Evolutionary conservation across 37 sponge, comb jelly and placozoan species (phyloP).

Genomic region (Petrosia ficiformis): DNA sequence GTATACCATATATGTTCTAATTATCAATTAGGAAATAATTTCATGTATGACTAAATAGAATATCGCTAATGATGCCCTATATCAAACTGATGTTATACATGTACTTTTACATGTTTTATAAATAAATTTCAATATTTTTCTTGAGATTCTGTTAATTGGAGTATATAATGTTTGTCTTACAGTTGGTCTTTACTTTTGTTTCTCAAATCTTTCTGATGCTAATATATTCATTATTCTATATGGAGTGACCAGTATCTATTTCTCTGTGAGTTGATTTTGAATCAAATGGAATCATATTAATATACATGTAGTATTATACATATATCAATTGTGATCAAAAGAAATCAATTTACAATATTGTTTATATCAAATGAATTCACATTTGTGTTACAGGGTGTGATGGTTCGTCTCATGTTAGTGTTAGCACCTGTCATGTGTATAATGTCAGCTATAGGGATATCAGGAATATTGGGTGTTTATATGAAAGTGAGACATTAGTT

Average conservation of each 20-base stretch:
- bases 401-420: conserved; percentile 99
- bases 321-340: too few species aligned
- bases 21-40: not conserved
- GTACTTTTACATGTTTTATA: too few species aligned
- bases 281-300: too few species aligned
- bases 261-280: conserved; percentile 87
- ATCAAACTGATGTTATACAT: too few species aligned
- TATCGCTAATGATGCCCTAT: too few species aligned
- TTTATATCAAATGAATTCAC: too few species aligned
- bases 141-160: too few species aligned
- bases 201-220: conserved; percentile 91
- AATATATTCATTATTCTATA: conserved; percentile 98
- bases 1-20: not conserved
- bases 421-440: conserved; percentile 98
- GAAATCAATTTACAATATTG: too few species aligned
- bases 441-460: conserved; percentile 90
- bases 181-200: conserved; percentile 96
- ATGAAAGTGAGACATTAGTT: conserved; percentile 83
- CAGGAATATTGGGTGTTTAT: conserved; percentile 77
- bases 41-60: too few species aligned
- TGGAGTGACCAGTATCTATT: conserved; percentile 94
- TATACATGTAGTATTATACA: not conserved
- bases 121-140: too few species aligned
- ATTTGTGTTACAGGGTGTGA: too few species aligned
- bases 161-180: too few species aligned